A percentile compares a stretch with the other conserved stretches of the same genome.
Conservation (phyloP, 2,797 vertebrate genomes). For the Sebastes kiyomatsui region DNA sequence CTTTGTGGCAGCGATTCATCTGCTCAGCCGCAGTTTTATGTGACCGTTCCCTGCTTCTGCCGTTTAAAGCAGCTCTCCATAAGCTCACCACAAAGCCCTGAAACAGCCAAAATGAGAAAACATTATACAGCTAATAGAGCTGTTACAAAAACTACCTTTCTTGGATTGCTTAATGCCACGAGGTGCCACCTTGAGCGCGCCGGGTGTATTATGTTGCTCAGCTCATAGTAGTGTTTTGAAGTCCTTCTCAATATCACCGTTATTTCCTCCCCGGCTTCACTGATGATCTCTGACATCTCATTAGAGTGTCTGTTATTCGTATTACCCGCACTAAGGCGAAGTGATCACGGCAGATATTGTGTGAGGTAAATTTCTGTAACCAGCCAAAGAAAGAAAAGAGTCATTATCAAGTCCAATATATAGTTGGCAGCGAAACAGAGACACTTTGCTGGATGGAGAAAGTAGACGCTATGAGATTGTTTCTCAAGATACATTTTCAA, state of each 20-base stretch:
- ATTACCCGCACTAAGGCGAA: slow-evolving; percentile 34
- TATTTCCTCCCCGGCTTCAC: slow-evolving; percentile 15
- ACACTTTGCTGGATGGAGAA: slow-evolving; percentile 47
- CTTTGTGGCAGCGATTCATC: slow-evolving; percentile 59
- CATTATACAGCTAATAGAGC: slow-evolving; percentile 68
- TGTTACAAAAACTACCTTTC: slow-evolving; percentile 65
- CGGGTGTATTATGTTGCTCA: slow-evolving; percentile 22
- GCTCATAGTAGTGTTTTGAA: slow-evolving; percentile 23
- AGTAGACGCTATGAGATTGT: slow-evolving; percentile 52
- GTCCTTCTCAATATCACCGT: slow-evolving; percentile 14
- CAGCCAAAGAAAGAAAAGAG: slow-evolving; percentile 51
- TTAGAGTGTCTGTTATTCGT: slow-evolving; percentile 49
- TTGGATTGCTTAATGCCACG: slow-evolving; percentile 62
- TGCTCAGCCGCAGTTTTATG: slow-evolving; percentile 55
- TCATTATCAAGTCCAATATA: slow-evolving; percentile 66
- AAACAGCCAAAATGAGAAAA: slow-evolving; percentile 66
- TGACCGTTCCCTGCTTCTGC: slow-evolving; percentile 47
- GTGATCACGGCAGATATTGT: slow-evolving; percentile 42
- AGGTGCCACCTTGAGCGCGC: slow-evolving; percentile 48
- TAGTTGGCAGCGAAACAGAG: slow-evolving; percentile 55
- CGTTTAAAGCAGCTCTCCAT: slow-evolving; percentile 61
- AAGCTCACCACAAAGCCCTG: slow-evolving; percentile 49
- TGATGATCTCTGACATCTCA: slow-evolving; percentile 65
- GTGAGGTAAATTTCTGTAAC: slow-evolving; percentile 54
- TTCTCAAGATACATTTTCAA: slow-evolving; percentile 64